Evolutionary conservation across 2,113 vertebrate genomes (phyloP), one percentile per base, ranked within the genome.

Genomic region (Megaleporinus macrocephalus): DNA sequence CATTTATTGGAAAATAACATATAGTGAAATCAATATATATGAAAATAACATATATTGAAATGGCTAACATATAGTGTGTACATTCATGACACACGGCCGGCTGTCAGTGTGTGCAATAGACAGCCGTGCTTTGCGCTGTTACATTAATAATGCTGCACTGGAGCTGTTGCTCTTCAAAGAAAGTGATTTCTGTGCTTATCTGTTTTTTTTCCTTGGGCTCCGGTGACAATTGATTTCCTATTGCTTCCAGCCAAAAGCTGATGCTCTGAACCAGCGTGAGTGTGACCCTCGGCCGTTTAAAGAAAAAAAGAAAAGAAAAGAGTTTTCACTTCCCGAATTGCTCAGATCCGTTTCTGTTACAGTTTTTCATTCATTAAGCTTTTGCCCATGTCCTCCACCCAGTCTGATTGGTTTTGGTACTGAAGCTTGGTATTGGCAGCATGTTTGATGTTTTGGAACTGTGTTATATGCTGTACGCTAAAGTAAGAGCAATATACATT

Each of bases 161-260:
- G 24, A 69, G 26, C 16, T 69, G 62, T 57, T 36, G 24, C 49
- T 74, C 49, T 33, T 75, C 51, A 70, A 66, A 63, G 57, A 73
- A 75, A 82, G 63, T 20, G 63, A 59, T 82, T 82, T 82, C 59
- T n/a, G 59, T 30, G 36, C 70, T 80, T 51, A 80, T 80, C 70
- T 70, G 66, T 61, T 20, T 71, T 20, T 71, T 79, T 79, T 63
- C 75, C 55, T 16, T 33, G 51, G 55, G 57, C 71, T 47, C 26
- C 44, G 33, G 71, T 33, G 29, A 76, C 80, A 49, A 78, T 85
- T 36, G 83, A 84, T 85, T 76, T 79, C 57, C 80, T 41, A 44
- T 74, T 44, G 57, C 66, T 66, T 66, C 36, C 73, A 41, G 73
- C 33, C 76, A 63, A n/a, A 79, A 51, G 79, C 79, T 73, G 79